phyloP scores from a whole-genome alignment of 1,140 invertebrate species.

The Vanessa atalanta region DNA sequence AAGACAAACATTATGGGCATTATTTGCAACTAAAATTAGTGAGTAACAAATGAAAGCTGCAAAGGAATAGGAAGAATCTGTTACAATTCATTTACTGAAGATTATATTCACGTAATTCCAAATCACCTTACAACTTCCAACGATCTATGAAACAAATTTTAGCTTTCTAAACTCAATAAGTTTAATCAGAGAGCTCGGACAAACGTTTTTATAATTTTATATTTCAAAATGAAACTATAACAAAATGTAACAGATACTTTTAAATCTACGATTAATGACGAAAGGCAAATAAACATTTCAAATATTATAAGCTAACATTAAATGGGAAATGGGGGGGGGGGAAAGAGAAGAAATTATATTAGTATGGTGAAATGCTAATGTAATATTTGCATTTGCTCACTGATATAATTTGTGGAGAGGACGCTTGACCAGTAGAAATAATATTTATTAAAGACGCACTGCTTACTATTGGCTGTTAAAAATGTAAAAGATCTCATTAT shows the following conservation, averaged over 20 bases:
- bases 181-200: too few relatives aligned
- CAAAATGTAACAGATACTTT: conserved; percentile 8
- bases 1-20: conserved; percentile 17
- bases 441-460: conserved; percentile 77
- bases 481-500: conserved; percentile 42
- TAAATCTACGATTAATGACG: not conserved
- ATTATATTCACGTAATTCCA: too few relatives aligned
- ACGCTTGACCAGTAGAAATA: conserved; percentile 76
- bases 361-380: conserved; percentile 43
- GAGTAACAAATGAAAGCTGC: conserved; percentile 6
- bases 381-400: conserved; percentile 66
- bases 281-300: conserved; percentile 23
- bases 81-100: not conserved
- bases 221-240: not conserved
- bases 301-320: conserved; percentile 29
- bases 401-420: conserved; percentile 72
- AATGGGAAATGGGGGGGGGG: conserved; percentile 8
- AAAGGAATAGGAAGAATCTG: conserved; percentile 11
- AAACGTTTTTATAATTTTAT: too few relatives aligned
- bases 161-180: not conserved
- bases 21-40: conserved; percentile 26
- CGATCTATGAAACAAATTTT: too few relatives aligned
- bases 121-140: not conserved
- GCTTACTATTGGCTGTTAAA: conserved; percentile 73
- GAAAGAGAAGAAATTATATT: conserved; percentile 32